Base-by-base conservation (phyloP, 1,140 invertebrate species). In the Cydia pomonella region DNA sequence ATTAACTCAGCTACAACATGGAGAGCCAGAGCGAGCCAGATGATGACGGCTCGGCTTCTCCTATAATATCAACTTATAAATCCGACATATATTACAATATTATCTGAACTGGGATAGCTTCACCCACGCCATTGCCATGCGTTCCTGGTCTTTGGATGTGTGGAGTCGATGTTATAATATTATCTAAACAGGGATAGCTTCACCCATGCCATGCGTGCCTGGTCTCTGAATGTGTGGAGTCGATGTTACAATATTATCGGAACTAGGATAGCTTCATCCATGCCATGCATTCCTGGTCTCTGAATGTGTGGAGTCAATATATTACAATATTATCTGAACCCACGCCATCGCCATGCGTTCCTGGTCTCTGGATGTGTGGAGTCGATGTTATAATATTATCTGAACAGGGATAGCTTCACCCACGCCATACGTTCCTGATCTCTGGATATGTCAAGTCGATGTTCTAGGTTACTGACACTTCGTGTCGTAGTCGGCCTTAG, bases 301-400 rank as follows among this genome's bases (percentile, higher is more conserved):
- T 23, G 38, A 9, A 72, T 29, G 69, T 9, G 33, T 72, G 69
- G 69, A 72, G 69, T 72, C 44, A n/a, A n/a, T n/a, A 47, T n/a
- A 7, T 44, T 44, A 1, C 10, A 83, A 84, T 85, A 83, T 78
- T 82, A 83, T 83, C 82, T 80, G 47, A 66, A 75, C 81, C 78
- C 82, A n/a, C n/a, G n/a, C n/a, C n/a, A n/a, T 80, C 72, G 66
- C 72, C 33, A 41, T 29, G 76, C 73, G 73, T 77, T 29, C 66
- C 38, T 74, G 69, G 69, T 41, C 16, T 6, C 27, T 23, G 38
- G 16, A 72, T 29, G 69, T 9, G n/a, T n/a, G n/a, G n/a, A n/a
- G n/a, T n/a, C n/a, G n/a, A n/a, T n/a, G n/a, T n/a, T n/a, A 84
- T 85, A 83, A 84, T 85, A 84, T 78, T 82, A 83, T 83, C 82